Conservation (phyloP, 1,140 invertebrate species). For the Holotrichia oblita region DNA sequence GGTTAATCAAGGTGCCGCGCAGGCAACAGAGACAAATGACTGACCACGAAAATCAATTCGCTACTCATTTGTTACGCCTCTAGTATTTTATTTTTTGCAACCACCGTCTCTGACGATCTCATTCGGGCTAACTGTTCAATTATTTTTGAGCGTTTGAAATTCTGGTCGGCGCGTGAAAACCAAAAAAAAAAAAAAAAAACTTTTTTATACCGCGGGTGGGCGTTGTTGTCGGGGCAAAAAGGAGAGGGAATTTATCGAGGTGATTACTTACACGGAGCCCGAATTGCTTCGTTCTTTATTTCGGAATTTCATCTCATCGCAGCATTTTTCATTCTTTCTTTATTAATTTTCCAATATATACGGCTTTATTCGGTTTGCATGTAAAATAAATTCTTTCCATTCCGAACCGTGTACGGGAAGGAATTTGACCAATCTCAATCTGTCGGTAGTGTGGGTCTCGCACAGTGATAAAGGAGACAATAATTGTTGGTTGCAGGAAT, state of each 20-base stretch:
- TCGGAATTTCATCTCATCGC: constrained; percentile 28
- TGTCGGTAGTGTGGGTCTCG: not conserved
- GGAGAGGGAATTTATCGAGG: constrained; percentile 13
- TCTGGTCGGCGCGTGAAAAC: not conserved
- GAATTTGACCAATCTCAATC: not conserved
- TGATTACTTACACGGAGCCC: not conserved
- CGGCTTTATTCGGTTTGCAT: not conserved
- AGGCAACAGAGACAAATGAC: constrained; percentile 53
- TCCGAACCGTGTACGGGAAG: not conserved
- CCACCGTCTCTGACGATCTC: constrained; percentile 24
- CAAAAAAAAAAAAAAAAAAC: not conserved
- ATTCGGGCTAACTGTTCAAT: constrained; percentile 27
- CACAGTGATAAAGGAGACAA: too few species aligned
- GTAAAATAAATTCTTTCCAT: not conserved
- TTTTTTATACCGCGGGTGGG: not conserved
- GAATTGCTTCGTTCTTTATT: constrained; percentile 14
- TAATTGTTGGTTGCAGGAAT: too few species aligned
- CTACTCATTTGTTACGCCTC: constrained; percentile 51
- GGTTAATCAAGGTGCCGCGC: constrained; percentile 52
- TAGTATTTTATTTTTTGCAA: constrained; percentile 29
- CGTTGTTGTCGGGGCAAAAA: not conserved
- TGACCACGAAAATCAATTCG: constrained; percentile 56
- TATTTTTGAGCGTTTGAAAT: constrained; percentile 21
- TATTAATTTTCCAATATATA: constrained; percentile 22
- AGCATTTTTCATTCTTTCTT: constrained; percentile 1